Evolutionary conservation across 2,797 vertebrate genomes (phyloP).

Genomic region (Spea hammondii): DNA sequence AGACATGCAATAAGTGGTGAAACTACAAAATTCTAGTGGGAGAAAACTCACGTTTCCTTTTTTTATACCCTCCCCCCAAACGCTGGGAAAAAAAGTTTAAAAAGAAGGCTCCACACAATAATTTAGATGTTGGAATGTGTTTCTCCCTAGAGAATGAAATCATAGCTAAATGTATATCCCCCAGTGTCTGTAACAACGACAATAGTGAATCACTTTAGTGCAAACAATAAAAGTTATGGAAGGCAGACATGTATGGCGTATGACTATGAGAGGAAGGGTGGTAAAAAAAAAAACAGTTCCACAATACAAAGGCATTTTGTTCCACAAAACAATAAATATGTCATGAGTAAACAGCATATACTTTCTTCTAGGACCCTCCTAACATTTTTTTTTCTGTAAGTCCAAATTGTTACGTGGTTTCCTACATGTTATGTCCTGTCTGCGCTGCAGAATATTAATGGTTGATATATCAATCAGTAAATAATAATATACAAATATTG

Average conservation of each 20-base stretch:
- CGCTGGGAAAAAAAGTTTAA: too few species aligned
- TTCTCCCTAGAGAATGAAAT: background rate
- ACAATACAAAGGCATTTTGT: conserved; percentile 41
- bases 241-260: conserved; percentile 46
- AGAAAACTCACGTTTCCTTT: too few species aligned
- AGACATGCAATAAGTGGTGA: too few species aligned
- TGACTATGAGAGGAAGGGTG: conserved; percentile 45
- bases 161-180: too few species aligned
- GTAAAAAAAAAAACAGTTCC: conserved; percentile 25
- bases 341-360: conserved; percentile 24
- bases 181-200: conserved; percentile 38
- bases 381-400: too few species aligned
- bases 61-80: too few species aligned
- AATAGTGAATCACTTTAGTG: conserved; percentile 42
- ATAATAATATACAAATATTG: conserved; percentile 33
- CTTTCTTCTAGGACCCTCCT: too few species aligned
- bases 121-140: background rate
- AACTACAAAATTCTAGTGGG: too few species aligned
- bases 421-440: too few species aligned
- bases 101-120: background rate
- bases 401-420: too few species aligned
- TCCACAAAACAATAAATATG: conserved; percentile 36
- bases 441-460: too few species aligned
- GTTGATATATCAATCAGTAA: background rate
- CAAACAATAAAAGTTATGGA: conserved; percentile 35